Evolutionary conservation across 2,113 vertebrate genomes (phyloP).

Genomic region (Elaphurus davidianus): DNA sequence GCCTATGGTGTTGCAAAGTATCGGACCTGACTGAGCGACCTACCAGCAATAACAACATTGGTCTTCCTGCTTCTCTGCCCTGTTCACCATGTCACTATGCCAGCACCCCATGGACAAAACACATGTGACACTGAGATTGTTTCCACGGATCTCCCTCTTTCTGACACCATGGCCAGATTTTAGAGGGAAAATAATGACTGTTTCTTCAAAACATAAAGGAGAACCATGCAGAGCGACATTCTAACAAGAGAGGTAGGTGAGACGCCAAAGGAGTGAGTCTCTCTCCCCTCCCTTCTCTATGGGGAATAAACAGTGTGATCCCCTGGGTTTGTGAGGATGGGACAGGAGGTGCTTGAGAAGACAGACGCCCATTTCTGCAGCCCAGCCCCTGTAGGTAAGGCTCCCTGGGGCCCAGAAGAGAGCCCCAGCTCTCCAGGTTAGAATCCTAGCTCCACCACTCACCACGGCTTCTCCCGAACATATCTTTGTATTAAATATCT

Average conservation of each 20-base stretch:
- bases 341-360: background rate
- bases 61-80: background rate
- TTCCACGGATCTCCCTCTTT: background rate
- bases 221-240: too few species aligned
- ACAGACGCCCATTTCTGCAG: background rate
- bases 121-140: fast-evolving
- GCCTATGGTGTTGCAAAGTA: background rate
- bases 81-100: background rate
- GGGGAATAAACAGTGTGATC: fast-evolving
- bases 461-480: background rate
- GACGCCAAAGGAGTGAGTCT: background rate
- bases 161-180: background rate
- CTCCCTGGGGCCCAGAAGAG: background rate
- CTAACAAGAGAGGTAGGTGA: background rate
- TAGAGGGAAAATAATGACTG: background rate
- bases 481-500: too few species aligned
- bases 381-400: fast-evolving
- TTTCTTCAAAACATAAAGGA: background rate
- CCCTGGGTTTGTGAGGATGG: fast-evolving
- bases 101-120: fast-evolving
- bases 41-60: background rate
- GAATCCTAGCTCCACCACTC: background rate
- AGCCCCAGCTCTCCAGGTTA: background rate
- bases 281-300: background rate
- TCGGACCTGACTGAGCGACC: background rate